Conservation (phyloP, 2,797 vertebrate species). For the Vultur gryphus region DNA sequence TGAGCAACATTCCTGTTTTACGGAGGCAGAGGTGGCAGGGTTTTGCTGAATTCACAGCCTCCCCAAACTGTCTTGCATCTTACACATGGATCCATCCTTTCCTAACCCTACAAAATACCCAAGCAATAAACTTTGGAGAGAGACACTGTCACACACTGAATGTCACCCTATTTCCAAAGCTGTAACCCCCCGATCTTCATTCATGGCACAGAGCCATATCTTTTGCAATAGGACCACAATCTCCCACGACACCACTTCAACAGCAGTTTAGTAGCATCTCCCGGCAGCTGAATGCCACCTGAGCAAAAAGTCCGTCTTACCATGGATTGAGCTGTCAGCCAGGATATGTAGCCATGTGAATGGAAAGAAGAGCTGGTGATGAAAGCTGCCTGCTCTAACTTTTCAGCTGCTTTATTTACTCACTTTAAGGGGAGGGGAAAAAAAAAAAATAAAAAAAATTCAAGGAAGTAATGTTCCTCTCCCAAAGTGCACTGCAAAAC, state of each 20-base stretch:
- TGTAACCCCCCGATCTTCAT: background rate
- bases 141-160: background rate
- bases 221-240: background rate
- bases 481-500: slow-evolving; percentile 33
- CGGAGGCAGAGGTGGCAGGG: background rate
- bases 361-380: background rate
- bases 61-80: background rate
- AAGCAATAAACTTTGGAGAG: background rate
- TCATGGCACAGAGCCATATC: background rate
- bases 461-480: background rate
- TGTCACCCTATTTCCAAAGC: background rate
- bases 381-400: background rate
- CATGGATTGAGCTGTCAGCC: background rate
- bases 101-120: background rate
- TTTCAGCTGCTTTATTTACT: background rate
- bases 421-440: background rate
- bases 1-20: background rate
- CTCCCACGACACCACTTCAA: background rate
- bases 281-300: accelerated
- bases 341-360: background rate
- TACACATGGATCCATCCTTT: background rate
- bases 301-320: background rate
- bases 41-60: background rate
- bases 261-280: background rate
- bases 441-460: background rate